Evolutionary conservation across 1,140 invertebrate genomes (phyloP), one percentile per base, ranked within the genome.

Genomic region (Prorops nasuta): DNA sequence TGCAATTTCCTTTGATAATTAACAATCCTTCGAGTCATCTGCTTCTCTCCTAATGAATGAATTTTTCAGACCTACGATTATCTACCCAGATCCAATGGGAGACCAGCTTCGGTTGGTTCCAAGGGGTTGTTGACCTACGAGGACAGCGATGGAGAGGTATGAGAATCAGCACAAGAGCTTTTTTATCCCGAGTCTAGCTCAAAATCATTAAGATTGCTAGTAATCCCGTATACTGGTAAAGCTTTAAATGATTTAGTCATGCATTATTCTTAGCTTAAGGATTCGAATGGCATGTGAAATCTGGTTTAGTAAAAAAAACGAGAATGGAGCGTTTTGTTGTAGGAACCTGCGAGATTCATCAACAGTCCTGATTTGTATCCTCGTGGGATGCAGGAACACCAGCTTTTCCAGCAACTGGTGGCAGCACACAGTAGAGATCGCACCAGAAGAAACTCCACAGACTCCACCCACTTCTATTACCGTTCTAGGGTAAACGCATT

Each of bases 71-170:
- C 74, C 0, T 76, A 76, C 35, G 72, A 76, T 32, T 64, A 56
- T 16, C 56, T 60, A 17, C 56, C 61, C 28, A 16, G 47, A 2
- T 55, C 51, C 43, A 49, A 56, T 6, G 54, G 56, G 40, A 64
- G 64, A 55, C 62, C 72, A 15, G 39, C 54, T n/a, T 62, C 69
- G 7, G 66, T 60, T 53, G 51, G 52, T 44, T 67, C 68, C 4
- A 65, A 62, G 22, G 62, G 51, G 61, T 66, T 58, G n/a, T 45
- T 63, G 3, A 61, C 63, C 47, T 58, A 64, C 37, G 72, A 74
- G 8, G 71, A 75, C 32, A 76, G 69, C 55, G 74, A 77, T 45
- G 64, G 53, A 21, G 74, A 77, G 72, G 74, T 77, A 70, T 32
- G 51, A 47, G 18, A 14, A 20, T 3, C 39, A 17, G 8, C n/a